These are phyloP conservation scores for Sarcophaga rosellei DNA, from an alignment of 2,888 invertebrate species.

Conservation along the genomic window DNA sequence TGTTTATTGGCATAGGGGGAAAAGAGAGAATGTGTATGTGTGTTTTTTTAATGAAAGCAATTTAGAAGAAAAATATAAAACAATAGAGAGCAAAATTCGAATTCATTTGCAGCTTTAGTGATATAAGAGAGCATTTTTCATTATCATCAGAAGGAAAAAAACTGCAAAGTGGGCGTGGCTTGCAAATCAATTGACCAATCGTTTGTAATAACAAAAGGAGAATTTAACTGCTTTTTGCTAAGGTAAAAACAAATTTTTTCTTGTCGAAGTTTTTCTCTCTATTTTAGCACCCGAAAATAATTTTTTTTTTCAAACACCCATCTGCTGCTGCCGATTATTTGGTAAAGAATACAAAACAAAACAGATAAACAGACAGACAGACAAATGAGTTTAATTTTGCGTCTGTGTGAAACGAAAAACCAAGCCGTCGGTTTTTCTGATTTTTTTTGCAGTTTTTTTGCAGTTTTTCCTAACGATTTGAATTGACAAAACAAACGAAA, in stretches of 20 bases:
- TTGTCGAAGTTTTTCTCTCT: neutral
- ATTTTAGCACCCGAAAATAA: conserved; percentile 11
- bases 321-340: conserved; percentile 7
- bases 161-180: conserved; percentile 47
- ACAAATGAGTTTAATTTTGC: conserved; percentile 29
- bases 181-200: conserved; percentile 58
- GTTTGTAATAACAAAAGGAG: conserved; percentile 56
- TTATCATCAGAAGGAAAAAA: neutral
- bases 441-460: neutral
- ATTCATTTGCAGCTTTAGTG: conserved; percentile 24
- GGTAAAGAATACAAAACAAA: neutral
- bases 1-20: neutral
- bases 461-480: neutral
- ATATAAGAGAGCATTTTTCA: conserved; percentile 35
- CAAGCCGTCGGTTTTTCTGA: neutral
- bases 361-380: neutral
- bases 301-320: conserved; percentile 44
- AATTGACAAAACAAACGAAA: conserved; percentile 19
- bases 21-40: conserved; percentile 70
- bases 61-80: conserved; percentile 72
- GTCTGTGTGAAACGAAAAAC: conserved; percentile 6
- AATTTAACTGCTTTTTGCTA: conserved; percentile 21
- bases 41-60: conserved; percentile 72
- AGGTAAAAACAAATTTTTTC: too few species aligned
- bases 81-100: conserved; percentile 76